Percentiles rank a stretch among this genome's conserved stretches.
Evolutionary conservation across 2,797 vertebrate species (phyloP).

Genomic region (Tiaroga cobitis): DNA sequence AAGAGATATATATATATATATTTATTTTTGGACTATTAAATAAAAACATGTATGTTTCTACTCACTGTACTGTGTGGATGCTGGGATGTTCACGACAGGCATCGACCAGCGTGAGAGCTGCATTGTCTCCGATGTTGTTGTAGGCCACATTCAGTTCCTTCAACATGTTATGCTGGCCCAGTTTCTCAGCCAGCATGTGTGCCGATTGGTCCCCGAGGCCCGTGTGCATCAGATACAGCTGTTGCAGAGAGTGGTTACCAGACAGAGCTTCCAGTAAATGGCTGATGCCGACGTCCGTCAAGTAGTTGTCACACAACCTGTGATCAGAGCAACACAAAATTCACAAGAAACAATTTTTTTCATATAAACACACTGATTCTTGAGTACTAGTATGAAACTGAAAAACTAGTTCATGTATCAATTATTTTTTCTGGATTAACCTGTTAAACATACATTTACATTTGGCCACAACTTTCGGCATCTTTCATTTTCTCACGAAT

Average conservation of each 20-base stretch:
- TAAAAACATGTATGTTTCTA: constrained; percentile 35
- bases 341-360: neutral
- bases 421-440: neutral
- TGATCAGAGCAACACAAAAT: neutral
- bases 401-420: neutral
- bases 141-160: constrained; percentile 93
- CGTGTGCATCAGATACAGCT: constrained; percentile 90
- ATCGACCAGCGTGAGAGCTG: constrained; percentile 84
- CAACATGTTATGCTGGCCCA: constrained; percentile 79
- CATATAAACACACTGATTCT: neutral
- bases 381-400: neutral
- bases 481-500: neutral
- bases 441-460: neutral
- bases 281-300: constrained; percentile 79
- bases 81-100: constrained; percentile 85
- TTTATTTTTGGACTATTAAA: neutral
- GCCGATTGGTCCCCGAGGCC: constrained; percentile 82
- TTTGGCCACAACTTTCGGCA: neutral
- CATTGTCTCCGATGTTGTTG: constrained; percentile 87
- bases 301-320: constrained; percentile 87
- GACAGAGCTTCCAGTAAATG: constrained; percentile 83
- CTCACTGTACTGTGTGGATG: constrained; percentile 92
- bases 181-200: constrained; percentile 76
- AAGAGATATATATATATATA: neutral
- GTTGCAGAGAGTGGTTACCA: constrained; percentile 81